Evolutionary conservation across 2,888 invertebrate species (phyloP).

Genomic region (Philaethria dido): DNA sequence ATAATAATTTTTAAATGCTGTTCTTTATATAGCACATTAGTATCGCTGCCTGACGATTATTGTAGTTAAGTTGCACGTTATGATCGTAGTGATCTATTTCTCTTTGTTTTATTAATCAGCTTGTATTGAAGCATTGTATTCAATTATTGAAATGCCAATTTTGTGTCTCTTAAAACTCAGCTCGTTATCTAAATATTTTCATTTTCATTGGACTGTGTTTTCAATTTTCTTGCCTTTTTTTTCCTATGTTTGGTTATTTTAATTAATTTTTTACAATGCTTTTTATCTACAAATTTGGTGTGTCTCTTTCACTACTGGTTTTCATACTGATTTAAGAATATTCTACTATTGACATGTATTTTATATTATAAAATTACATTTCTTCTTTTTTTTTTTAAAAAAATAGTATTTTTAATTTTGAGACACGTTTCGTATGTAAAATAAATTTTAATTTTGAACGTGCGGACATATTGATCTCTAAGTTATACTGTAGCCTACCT

Average conservation of each 20-base stretch:
- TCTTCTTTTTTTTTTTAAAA: not conserved
- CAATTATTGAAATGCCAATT: constrained; percentile 52
- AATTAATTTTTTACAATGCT: constrained; percentile 44
- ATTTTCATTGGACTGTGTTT: not conserved
- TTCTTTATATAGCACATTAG: constrained; percentile 49
- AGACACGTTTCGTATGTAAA: constrained; percentile 15
- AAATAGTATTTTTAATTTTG: too few relatives aligned
- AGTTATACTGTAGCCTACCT: constrained; percentile 14
- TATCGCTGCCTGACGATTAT: constrained; percentile 76
- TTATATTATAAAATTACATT: constrained; percentile 8
- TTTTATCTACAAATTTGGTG: constrained; percentile 27
- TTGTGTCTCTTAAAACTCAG: constrained; percentile 36
- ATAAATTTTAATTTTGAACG: constrained; percentile 3
- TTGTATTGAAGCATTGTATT: constrained; percentile 50
- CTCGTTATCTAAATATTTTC: not conserved
- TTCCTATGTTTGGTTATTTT: constrained; percentile 17
- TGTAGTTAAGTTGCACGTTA: constrained; percentile 59
- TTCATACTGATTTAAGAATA: not conserved
- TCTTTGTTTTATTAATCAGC: constrained; percentile 49
- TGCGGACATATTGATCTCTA: constrained; percentile 28
- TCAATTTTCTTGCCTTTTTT: not conserved
- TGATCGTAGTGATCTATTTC: constrained; percentile 51
- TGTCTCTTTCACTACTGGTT: constrained; percentile 3
- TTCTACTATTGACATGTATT: constrained; percentile 12
- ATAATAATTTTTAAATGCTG: constrained; percentile 31